Evolutionary conservation across 2,113 vertebrate species (phyloP).

Genomic region (Nothocercus julius): DNA sequence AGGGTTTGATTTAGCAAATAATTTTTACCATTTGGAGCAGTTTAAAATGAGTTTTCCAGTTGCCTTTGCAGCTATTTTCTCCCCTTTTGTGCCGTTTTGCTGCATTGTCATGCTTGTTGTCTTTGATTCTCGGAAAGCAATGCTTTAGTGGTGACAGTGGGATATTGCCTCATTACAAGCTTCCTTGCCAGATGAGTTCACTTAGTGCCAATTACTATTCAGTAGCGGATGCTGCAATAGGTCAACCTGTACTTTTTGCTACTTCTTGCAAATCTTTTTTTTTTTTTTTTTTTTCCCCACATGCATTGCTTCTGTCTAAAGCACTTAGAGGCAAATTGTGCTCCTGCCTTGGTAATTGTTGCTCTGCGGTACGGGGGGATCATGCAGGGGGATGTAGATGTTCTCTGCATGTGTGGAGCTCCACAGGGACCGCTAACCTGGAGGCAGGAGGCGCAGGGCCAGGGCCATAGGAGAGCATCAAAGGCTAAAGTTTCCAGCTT

Average conservation of each 20-base stretch:
- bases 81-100: conserved; percentile 18
- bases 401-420: not conserved
- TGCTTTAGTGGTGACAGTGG: conserved; percentile 54
- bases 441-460: not conserved
- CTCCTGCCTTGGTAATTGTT: not conserved
- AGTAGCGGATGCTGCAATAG: conserved; percentile 38
- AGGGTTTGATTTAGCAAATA: conserved; percentile 45
- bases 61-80: conserved; percentile 43
- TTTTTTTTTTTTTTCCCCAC: not conserved
- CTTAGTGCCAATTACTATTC: conserved; percentile 39
- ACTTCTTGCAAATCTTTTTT: not conserved
- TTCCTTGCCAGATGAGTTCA: conserved; percentile 41
- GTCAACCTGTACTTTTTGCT: conserved; percentile 45
- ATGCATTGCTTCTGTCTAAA: conserved; percentile 21
- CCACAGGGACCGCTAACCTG: not conserved
- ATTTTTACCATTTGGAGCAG: conserved; percentile 53
- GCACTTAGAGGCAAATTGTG: conserved; percentile 17
- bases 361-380: not conserved
- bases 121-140: conserved; percentile 32
- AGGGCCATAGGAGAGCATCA: not conserved
- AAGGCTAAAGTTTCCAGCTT: not conserved
- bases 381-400: rapidly evolving
- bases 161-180: conserved; percentile 53
- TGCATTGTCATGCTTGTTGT: conserved; percentile 50
- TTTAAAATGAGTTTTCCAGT: conserved; percentile 48